These are phyloP conservation scores for Stigmatopora nigra DNA, from an alignment of 2,113 vertebrate species.

Conservation along the genomic window DNA sequence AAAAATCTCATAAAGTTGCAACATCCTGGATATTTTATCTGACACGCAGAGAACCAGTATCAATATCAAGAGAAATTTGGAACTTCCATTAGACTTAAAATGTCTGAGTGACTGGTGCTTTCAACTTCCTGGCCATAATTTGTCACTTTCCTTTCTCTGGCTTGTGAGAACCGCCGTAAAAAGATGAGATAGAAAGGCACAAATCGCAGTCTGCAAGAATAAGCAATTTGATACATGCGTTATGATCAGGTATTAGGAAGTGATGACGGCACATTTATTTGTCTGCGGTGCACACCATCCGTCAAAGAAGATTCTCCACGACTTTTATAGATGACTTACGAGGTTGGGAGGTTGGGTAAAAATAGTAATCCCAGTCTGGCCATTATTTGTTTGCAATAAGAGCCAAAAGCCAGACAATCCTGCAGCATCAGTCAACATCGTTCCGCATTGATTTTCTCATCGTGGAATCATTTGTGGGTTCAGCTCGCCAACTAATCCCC, in stretches of 20 bases:
- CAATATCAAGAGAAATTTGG: too few relatives aligned
- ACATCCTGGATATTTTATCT: too few relatives aligned
- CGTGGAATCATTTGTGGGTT: conserved; percentile 14
- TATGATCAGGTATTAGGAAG: conserved; percentile 22
- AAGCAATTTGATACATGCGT: conserved; percentile 10
- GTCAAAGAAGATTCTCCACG: conserved; percentile 17
- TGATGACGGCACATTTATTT: conserved; percentile 12
- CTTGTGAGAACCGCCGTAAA: neutral
- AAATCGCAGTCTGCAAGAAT: neutral
- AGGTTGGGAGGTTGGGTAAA: conserved; percentile 15
- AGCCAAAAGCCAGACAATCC: conserved; percentile 15
- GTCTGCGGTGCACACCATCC: conserved; percentile 10
- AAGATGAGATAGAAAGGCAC: neutral
- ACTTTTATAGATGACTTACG: conserved; percentile 9
- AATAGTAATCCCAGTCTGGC: conserved; percentile 5
- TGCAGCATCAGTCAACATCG: conserved; percentile 34
- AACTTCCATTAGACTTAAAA: neutral
- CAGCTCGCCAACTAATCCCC: conserved; percentile 17
- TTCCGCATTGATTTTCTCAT: conserved; percentile 34
- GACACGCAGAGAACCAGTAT: too few relatives aligned
- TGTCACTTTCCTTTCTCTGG: neutral
- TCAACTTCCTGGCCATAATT: neutral
- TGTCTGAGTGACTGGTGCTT: neutral
- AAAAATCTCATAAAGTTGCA: too few relatives aligned
- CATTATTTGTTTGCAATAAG: conserved; percentile 14